Conservation (phyloP, 2,797 vertebrate species). For the Micrastur ruficollis region DNA sequence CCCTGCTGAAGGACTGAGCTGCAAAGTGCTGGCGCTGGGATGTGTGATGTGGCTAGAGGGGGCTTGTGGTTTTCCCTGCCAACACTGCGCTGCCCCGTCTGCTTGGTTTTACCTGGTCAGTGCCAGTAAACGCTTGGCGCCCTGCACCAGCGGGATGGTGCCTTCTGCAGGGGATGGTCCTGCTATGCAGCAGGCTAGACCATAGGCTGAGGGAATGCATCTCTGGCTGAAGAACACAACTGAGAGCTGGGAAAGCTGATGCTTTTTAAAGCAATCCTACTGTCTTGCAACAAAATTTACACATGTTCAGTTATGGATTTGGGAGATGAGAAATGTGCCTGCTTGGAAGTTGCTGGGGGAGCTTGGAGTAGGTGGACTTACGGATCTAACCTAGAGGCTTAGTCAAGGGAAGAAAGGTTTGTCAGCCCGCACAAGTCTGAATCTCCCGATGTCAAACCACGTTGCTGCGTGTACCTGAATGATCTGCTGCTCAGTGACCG, state of each 20-base stretch:
- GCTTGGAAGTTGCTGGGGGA: background rate
- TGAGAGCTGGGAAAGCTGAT: background rate
- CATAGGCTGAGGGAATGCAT: background rate
- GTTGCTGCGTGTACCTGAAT: background rate
- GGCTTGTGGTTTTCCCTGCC: background rate
- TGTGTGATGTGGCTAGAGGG: accelerated
- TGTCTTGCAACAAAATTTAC: background rate
- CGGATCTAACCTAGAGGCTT: background rate
- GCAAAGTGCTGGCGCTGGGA: accelerated
- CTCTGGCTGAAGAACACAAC: background rate
- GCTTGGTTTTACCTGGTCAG: background rate
- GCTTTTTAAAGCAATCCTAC: background rate
- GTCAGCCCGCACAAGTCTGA: background rate
- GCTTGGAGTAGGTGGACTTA: background rate
- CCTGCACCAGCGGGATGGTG: background rate
- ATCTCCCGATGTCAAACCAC: background rate
- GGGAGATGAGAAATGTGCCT: background rate
- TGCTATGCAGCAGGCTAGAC: accelerated
- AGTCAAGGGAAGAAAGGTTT: background rate
- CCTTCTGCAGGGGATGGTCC: background rate
- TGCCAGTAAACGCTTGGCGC: background rate
- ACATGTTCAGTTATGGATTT: background rate
- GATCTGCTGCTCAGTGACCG: background rate
- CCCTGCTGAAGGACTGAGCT: background rate
- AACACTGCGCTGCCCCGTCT: accelerated